Percentiles rank a stretch among this genome's conserved stretches.
Conservation (phyloP, 2,113 vertebrate species). For the Otis tarda region DNA sequence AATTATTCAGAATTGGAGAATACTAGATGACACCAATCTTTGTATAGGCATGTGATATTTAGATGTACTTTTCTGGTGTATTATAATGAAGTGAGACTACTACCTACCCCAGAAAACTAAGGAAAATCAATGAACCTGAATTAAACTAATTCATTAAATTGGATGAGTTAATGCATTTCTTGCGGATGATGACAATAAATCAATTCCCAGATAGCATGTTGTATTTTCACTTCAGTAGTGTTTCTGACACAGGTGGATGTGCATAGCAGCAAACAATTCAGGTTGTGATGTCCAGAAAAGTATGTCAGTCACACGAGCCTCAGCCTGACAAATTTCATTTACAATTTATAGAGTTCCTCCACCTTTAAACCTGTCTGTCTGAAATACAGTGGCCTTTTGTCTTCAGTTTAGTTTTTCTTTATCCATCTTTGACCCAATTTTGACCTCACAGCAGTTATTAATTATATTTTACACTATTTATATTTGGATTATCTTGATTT, state of each 20-base stretch:
- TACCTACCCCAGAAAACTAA: not conserved
- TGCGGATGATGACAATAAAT: not conserved
- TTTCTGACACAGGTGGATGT: not conserved
- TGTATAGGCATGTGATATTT: not conserved
- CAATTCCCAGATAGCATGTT: not conserved
- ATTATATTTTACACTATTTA: slow-evolving; percentile 1
- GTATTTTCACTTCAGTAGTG: not conserved
- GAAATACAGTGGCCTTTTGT: not conserved
- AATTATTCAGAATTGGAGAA: not conserved
- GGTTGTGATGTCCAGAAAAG: not conserved
- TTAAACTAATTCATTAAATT: not conserved
- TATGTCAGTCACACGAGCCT: not conserved
- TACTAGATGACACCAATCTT: not conserved
- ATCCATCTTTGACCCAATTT: slow-evolving; percentile 23
- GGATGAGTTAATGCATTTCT: not conserved
- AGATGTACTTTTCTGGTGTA: not conserved
- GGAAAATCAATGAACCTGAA: not conserved
- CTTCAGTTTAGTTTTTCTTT: slow-evolving; percentile 40
- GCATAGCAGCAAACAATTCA: not conserved
- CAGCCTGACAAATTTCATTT: not conserved
- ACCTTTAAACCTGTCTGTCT: not conserved
- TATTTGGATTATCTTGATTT: slow-evolving; percentile 30
- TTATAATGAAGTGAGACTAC: not conserved
- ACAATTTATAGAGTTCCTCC: not conserved
- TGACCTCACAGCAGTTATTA: slow-evolving; percentile 2